Base-by-base conservation (phyloP, 2,888 invertebrate genomes). In the Ypsolopha sequella region DNA sequence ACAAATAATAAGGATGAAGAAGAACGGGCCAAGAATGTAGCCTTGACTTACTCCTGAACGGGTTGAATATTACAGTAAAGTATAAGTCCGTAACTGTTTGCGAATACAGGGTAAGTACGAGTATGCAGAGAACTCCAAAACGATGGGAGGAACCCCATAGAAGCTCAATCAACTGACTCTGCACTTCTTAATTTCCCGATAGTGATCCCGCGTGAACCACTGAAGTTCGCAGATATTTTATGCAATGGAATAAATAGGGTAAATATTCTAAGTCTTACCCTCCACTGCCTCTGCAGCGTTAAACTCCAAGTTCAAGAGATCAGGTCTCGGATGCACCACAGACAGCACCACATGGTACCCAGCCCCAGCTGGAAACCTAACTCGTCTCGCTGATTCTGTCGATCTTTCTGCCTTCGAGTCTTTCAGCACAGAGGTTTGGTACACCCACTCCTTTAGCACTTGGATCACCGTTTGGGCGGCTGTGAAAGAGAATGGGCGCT, bases 301-400 rank as follows among this genome's bases (percentile, higher is more conserved):
- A 88, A 95, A 92, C 7, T 89, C 80, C 13, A 94, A 88, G 53
- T 88, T 81, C 51, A 94, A 67, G 35, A 87, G 74, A 51, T 93
- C 91, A 0, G 97, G 97, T 54, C 92, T 90, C 0, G 97, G 95
- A 67, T 95, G 93, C 2, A 96, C 90, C 35, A 96, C 88, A 0
- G 95, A 95, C 48, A 98, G 88, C 11, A 95, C 89, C 36, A 98
- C 82, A 58, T 81, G 73, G 58, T 77, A 79, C 0, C 66, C 71
- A 1, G 58, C 62, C 0, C 66, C 78, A 1, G 73, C 85, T 55
- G 70, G 88, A 70, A 68, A 81, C 58, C 69, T 73, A 7, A 63
- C 68, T 54, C 70, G 77, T 0, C 84, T 74, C 52, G 72, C 73
- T 6, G 55, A 56, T 52, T 85, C 86, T 0, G 76, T 71, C 0